Percentiles rank a stretch among this genome's conserved stretches.
phyloP scores from a whole-genome alignment of 2,113 vertebrate genomes.

The Eudyptes chrysolophus region DNA sequence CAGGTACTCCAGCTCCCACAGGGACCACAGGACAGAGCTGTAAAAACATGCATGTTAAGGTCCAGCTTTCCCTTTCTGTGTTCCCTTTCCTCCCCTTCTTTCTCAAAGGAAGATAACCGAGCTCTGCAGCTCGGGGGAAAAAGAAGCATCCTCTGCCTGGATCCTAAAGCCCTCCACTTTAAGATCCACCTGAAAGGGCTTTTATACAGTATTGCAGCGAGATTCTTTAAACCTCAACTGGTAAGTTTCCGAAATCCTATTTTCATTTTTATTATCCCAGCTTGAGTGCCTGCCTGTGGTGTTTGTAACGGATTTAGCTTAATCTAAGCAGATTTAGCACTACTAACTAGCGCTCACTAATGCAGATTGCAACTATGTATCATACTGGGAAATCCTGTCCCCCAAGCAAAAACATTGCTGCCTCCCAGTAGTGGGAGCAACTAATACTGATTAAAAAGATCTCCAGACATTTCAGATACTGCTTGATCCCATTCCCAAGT shows the following conservation, averaged over 20 bases:
- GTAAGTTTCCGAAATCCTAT: constrained; percentile 21
- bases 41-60: not conserved
- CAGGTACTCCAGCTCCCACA: not conserved
- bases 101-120: not conserved
- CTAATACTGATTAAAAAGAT: not conserved
- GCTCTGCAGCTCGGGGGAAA: not conserved
- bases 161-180: not conserved
- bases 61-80: not conserved
- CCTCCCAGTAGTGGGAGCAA: not conserved
- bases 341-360: constrained; percentile 48
- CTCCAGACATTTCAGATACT: not conserved
- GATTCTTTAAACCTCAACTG: not conserved
- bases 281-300: not conserved
- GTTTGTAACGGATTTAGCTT: constrained; percentile 46
- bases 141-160: not conserved
- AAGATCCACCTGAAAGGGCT: not conserved
- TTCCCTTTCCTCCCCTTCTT: not conserved
- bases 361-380: constrained; percentile 10
- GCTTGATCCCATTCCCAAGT: not conserved
- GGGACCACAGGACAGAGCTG: not conserved
- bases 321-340: constrained; percentile 47
- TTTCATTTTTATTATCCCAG: constrained; percentile 22
- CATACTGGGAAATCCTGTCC: constrained; percentile 9
- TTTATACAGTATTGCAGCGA: not conserved
- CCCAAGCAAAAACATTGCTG: not conserved